A percentile compares a stretch with the other conserved stretches of the same genome.
Conservation (phyloP, 2,797 vertebrate species). For the Dicrostonyx torquatus region DNA sequence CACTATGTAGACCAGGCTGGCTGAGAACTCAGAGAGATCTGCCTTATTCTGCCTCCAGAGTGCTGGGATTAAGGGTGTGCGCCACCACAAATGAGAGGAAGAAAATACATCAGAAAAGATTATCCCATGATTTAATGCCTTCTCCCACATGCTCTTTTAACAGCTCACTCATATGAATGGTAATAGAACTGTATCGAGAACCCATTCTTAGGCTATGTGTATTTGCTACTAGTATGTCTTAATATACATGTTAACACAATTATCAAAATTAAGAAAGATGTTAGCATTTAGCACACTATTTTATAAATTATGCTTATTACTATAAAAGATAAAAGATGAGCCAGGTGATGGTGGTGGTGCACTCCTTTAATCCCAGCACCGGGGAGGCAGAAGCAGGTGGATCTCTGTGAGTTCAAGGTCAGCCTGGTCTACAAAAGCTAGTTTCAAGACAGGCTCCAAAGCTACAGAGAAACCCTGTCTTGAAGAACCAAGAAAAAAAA, state of each 20-base stretch:
- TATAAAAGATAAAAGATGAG: neutral
- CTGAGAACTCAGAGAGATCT: neutral
- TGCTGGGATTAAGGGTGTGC: neutral
- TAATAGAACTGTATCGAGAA: neutral
- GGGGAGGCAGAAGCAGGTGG: too few species aligned
- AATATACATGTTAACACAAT: slow-evolving; percentile 20
- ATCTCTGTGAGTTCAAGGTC: too few species aligned
- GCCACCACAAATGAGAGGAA: neutral
- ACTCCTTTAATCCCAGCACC: too few species aligned
- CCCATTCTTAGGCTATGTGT: neutral
- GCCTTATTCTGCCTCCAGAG: neutral
- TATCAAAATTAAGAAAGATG: neutral
- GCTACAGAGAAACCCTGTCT: too few species aligned
- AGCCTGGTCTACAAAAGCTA: too few species aligned
- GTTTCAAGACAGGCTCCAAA: too few species aligned
- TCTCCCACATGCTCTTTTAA: neutral
- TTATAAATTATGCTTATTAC: slow-evolving; percentile 20
- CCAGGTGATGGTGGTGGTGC: too few species aligned
- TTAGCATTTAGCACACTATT: neutral
- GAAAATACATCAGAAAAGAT: slow-evolving; percentile 16
- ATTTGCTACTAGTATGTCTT: neutral
- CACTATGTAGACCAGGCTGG: neutral
- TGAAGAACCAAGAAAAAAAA: too few species aligned
- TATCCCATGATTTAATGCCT: neutral
- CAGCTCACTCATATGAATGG: neutral